Evolutionary conservation across 2,113 vertebrate genomes (phyloP).

Genomic region (Elaphurus davidianus): DNA sequence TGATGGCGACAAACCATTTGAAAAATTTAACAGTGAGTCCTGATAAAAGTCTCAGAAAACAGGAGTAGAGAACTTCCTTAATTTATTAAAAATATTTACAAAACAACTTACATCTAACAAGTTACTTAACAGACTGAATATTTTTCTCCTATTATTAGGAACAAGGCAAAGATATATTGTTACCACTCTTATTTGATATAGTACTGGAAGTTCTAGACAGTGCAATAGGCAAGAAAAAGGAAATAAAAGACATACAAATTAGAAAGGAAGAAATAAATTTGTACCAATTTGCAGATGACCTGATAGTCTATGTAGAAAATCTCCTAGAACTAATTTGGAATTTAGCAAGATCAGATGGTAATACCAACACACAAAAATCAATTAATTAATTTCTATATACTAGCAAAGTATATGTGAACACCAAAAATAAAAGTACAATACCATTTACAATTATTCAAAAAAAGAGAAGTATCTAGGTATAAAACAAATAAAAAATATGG

Average conservation of each 20-base stretch:
- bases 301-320: not conserved
- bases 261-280: not conserved
- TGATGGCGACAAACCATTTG: not conserved
- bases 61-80: not conserved
- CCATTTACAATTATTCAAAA: not conserved
- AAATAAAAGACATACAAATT: not conserved
- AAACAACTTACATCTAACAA: not conserved
- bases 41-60: not conserved
- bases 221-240: not conserved
- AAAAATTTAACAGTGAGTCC: not conserved
- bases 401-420: not conserved
- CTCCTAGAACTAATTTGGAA: not conserved
- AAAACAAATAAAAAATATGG: not conserved
- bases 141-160: not conserved
- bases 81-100: not conserved
- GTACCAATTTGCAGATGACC: not conserved
- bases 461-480: not conserved
- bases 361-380: not conserved
- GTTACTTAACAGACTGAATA: slow-evolving; percentile 1
- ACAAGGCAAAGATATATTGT: slow-evolving; percentile 6
- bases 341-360: not conserved
- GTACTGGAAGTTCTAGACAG: not conserved
- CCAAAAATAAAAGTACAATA: not conserved
- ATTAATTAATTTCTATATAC: not conserved
- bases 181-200: not conserved